Evolutionary conservation across 2,113 vertebrate species (phyloP), one percentile per base, ranked within the genome.

Genomic region (Hucho hucho): DNA sequence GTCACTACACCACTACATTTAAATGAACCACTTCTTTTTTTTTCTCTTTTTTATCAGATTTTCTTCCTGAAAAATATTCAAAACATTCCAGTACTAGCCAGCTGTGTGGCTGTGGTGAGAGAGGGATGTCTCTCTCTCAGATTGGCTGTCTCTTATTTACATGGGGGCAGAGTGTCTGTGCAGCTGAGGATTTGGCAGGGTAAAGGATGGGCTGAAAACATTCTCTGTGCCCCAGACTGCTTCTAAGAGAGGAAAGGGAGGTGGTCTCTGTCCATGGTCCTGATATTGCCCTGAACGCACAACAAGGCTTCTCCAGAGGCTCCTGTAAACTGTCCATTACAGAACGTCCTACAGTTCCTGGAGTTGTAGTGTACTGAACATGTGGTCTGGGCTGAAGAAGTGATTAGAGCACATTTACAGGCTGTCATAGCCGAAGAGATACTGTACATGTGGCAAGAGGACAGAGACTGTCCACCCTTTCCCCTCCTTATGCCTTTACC

Each of bases 21-120:
- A 89, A 83, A 76, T 88, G 82, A 90, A 87, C 88, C 87, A 88
- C 86, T 87, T 82, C 75, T 67, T 32, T 32, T 46, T 32, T 24
- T 68, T 24, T 69, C 4, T 72, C 4, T 5, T 32, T 32, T 32
- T 32, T 32, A 6, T 37, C 37, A 9, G 7, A 43, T 43, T 43
- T 12, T 2, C 11, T 43, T 11, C 9, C 37, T 88, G 86, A 89
- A 91, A 92, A 91, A 91, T 88, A 91, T 86, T 90, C 87, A 92
- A 92, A 90, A 94, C 92, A 93, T 94, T 93, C 92, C 93, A 94
- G 92, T 92, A 92, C 87, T 87, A 91, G 92, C 90, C 89, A 88
- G 87, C 84, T 79, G 73, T 81, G 37, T 47, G 67, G 67, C 67
- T 88, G 87, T 84, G 83, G 71, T 83, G 64, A 83, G 89, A 88